Evolutionary conservation across 2,888 invertebrate species (phyloP).

Genomic region (Sphecodes monilicornis): DNA sequence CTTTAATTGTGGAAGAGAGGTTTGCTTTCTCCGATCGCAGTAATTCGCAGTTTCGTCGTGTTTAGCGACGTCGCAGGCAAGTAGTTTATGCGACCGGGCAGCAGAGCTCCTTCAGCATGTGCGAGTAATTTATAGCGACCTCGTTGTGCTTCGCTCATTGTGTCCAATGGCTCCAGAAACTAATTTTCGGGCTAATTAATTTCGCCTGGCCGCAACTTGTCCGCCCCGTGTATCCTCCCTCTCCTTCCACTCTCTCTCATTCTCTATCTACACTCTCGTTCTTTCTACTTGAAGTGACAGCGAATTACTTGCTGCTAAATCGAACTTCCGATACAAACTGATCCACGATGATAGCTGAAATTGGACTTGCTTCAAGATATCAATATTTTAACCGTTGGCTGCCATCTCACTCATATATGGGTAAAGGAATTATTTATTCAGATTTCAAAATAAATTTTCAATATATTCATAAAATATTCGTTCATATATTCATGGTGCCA

Average conservation of each 20-base stretch:
- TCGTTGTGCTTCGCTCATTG: conserved; percentile 38
- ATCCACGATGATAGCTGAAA: background rate
- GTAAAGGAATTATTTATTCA: too few species aligned
- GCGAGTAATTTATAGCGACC: conserved; percentile 46
- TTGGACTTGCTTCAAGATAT: background rate
- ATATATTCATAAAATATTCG: too few species aligned
- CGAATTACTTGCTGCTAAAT: background rate
- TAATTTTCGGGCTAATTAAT: conserved; percentile 57
- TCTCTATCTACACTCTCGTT: background rate
- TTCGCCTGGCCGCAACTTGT: conserved; percentile 39
- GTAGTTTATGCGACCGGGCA: conserved; percentile 21
- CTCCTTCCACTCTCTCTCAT: background rate
- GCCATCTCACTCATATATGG: too few species aligned
- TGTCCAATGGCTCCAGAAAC: conserved; percentile 45
- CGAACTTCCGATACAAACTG: conserved; percentile 2
- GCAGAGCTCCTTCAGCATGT: conserved; percentile 18
- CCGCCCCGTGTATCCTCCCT: background rate
- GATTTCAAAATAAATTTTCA: too few species aligned
- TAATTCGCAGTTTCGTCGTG: conserved; percentile 8
- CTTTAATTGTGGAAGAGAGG: background rate
- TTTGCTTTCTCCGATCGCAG: background rate
- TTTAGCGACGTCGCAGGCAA: conserved; percentile 14
- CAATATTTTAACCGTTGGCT: too few species aligned
- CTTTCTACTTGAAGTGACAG: background rate
- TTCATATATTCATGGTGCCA: too few species aligned